Conservation (phyloP, 2,113 vertebrate genomes). For the Oncorhynchus kisutch region DNA sequence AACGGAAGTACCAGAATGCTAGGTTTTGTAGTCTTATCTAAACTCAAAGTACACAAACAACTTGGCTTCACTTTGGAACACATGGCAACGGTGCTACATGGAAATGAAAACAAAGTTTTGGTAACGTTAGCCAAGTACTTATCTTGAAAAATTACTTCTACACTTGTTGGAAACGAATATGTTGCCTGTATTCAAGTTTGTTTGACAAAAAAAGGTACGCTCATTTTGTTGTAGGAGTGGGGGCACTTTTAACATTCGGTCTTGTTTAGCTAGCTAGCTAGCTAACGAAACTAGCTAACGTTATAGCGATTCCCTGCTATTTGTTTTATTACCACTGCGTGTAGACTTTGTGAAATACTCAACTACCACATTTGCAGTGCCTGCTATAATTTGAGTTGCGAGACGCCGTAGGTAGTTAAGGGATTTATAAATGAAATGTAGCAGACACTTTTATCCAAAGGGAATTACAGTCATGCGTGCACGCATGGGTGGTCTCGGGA, state of each 20-base stretch:
- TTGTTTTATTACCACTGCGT: too few relatives aligned
- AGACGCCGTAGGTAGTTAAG: too few relatives aligned
- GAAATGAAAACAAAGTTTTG: constrained; percentile 5
- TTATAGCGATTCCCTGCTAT: too few relatives aligned
- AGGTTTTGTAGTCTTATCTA: neutral
- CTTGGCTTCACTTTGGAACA: constrained; percentile 2
- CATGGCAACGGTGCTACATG: neutral
- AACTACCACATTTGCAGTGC: too few relatives aligned
- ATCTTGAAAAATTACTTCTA: neutral
- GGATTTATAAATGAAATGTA: too few relatives aligned
- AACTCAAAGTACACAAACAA: constrained; percentile 8
- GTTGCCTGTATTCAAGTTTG: neutral
- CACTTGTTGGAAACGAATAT: neutral
- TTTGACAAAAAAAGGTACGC: neutral
- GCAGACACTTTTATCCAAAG: too few relatives aligned
- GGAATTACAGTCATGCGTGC: too few relatives aligned
- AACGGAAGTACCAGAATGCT: neutral
- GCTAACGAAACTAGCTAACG: neutral
- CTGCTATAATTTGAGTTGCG: too few relatives aligned
- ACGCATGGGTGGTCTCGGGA: too few relatives aligned
- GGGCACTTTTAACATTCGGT: neutral
- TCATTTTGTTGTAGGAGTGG: neutral
- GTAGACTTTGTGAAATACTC: too few relatives aligned
- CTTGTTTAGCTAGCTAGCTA: neutral
- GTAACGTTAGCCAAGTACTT: neutral